Base-by-base conservation (phyloP, 2,797 vertebrate genomes). In the Hephaestus fuliginosus region DNA sequence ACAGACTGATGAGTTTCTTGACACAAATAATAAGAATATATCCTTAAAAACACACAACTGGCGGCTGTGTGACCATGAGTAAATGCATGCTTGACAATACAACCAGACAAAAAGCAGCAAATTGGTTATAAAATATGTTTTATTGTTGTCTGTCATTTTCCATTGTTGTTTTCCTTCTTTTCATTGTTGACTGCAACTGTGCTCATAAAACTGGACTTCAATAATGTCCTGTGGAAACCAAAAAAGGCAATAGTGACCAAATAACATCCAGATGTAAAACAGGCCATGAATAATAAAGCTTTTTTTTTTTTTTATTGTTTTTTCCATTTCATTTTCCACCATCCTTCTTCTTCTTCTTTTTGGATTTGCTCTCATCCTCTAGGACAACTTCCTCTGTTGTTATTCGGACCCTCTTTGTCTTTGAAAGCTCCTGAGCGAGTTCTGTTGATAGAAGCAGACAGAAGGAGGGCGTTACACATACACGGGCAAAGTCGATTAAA, bases 281-380 rank as follows among this genome's bases (percentile, higher is more conserved):
- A 61, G 51, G 62, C 49, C 7, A 82, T 22, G 12, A 30, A 28
- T 18, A 49, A 56, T 61, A 69, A 84, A 28, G 74, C 9, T 5
- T 85, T 72, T 86, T 88, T 88, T 90, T 5, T 85, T 74, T 86
- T 88, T 89, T 91, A 86, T 74, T 56, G 41, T 55, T 86, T 33
- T 25, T 83, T 57, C 4, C 36, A 7, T 22, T 74, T 84, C 78
- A 88, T 87, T 92, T 92, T 78, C 72, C 88, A 20, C 46, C 68
- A 17, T 61, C 46, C 60, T 87, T 93, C 77, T 91, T 90, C 87
- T 93, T 94, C 87, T 93, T 94, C 85, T 93, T 93, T 58, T 92
- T 94, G 25, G 94, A 84, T 70, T 88, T 87, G 74, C 88, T 91
- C 66, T 94, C 91, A 2, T 95, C 95, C 78, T 94, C 95, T 7